A percentile compares a stretch with the other conserved stretches of the same genome.
These are phyloP conservation scores for Trachelus iudaicus DNA, from an alignment of 2,888 invertebrate genomes.

Conservation along the genomic window DNA sequence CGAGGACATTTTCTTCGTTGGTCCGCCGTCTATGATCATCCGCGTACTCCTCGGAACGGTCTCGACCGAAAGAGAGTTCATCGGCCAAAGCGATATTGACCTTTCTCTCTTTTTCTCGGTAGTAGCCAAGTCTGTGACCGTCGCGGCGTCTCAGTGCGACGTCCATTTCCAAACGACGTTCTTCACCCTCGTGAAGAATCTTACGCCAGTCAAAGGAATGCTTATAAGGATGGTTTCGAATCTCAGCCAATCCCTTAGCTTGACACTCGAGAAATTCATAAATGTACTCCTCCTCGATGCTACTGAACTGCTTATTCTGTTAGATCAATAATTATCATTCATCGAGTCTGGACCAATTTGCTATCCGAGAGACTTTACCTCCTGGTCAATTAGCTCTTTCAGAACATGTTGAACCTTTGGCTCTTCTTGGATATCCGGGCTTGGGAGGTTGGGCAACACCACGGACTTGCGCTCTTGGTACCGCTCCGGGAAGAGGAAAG, in stretches of 20 bases:
- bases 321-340: background rate
- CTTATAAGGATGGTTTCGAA: conserved; percentile 67
- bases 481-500: conserved; percentile 72
- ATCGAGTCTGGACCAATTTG: background rate
- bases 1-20: background rate
- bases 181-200: conserved; percentile 68
- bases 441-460: conserved; percentile 5
- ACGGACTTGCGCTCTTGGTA: conserved; percentile 21
- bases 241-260: conserved; percentile 59
- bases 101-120: background rate
- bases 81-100: background rate
- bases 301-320: conserved; percentile 1
- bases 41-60: background rate
- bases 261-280: conserved; percentile 43
- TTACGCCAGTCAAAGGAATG: conserved; percentile 71
- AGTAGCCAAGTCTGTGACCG: background rate
- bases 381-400: conserved; percentile 8
- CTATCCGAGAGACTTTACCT: background rate
- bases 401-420: conserved; percentile 53
- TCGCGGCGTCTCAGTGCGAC: conserved; percentile 23
- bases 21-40: background rate
- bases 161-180: conserved; percentile 67
- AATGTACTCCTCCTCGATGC: conserved; percentile 41
- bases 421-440: conserved; percentile 62
- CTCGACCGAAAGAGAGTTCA: background rate